Conservation (phyloP, 2,888 invertebrate species). For the Sarcophaga rosellei region DNA sequence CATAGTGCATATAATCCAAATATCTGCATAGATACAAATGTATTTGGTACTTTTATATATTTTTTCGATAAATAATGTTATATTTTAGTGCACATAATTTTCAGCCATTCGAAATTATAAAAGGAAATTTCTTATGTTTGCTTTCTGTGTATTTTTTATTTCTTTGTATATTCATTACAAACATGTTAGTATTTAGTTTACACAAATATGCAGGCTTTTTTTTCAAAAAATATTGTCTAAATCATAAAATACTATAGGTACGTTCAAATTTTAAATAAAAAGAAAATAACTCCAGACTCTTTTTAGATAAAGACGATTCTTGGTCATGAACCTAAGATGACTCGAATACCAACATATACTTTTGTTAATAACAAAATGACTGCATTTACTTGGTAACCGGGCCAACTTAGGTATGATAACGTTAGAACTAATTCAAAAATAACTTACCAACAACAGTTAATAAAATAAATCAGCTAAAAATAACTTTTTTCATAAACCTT, state of each 20-base stretch:
- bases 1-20: too few relatives aligned
- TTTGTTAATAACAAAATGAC: slow-evolving; percentile 65
- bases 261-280: not conserved
- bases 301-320: slow-evolving; percentile 58
- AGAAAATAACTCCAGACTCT: not conserved
- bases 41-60: too few relatives aligned
- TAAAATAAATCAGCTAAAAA: slow-evolving; percentile 7
- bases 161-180: too few relatives aligned
- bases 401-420: slow-evolving; percentile 70
- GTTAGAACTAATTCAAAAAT: slow-evolving; percentile 31
- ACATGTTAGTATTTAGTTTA: too few relatives aligned
- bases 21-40: too few relatives aligned
- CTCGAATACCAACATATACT: slow-evolving; percentile 68
- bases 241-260: not conserved
- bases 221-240: not conserved
- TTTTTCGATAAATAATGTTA: too few relatives aligned
- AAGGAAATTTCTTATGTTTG: too few relatives aligned
- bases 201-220: too few relatives aligned
- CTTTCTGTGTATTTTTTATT: too few relatives aligned
- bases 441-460: not conserved
- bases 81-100: too few relatives aligned
- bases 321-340: slow-evolving; percentile 69
- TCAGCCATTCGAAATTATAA: too few relatives aligned
- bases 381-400: slow-evolving; percentile 67
- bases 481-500: slow-evolving; percentile 20